These are phyloP conservation scores for Campoletis raptor DNA, from an alignment of 2,888 invertebrate species.

Conservation along the genomic window DNA sequence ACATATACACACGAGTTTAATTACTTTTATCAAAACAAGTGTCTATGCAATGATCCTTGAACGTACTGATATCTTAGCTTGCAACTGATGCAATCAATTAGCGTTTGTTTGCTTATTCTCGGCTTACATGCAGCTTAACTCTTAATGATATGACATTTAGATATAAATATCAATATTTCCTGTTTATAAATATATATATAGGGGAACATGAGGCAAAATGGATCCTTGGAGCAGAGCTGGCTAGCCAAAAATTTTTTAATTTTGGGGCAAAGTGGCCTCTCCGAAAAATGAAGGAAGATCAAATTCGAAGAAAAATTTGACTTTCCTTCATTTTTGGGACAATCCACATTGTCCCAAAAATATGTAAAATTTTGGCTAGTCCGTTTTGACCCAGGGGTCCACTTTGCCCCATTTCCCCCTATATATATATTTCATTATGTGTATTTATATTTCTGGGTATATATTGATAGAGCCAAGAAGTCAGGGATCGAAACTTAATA, in stretches of 20 bases:
- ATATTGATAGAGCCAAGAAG: not conserved
- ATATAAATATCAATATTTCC: slow-evolving; percentile 3
- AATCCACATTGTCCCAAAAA: too few relatives aligned
- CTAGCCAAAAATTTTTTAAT: too few relatives aligned
- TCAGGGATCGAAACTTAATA: slow-evolving; percentile 37
- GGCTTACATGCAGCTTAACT: slow-evolving; percentile 16
- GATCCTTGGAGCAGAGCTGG: too few relatives aligned
- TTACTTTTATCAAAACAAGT: slow-evolving; percentile 19
- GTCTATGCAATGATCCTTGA: not conserved
- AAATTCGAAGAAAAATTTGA: too few relatives aligned
- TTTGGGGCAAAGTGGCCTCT: too few relatives aligned
- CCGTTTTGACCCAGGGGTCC: too few relatives aligned
- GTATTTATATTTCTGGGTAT: not conserved
- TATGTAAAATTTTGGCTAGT: too few relatives aligned
- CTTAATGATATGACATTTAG: slow-evolving; percentile 14
- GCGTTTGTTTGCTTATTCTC: slow-evolving; percentile 15
- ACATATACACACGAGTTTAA: not conserved
- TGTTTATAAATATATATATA: slow-evolving; percentile 1
- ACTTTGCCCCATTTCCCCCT: too few relatives aligned
- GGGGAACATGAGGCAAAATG: too few relatives aligned
- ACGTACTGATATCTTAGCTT: slow-evolving; percentile 33
- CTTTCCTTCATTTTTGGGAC: too few relatives aligned
- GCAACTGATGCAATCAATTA: slow-evolving; percentile 60
- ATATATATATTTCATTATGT: too few relatives aligned
- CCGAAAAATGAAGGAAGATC: too few relatives aligned